These are phyloP conservation scores for Dryoscopus gambensis DNA, from an alignment of 2,113 vertebrate species.

Conservation along the genomic window DNA sequence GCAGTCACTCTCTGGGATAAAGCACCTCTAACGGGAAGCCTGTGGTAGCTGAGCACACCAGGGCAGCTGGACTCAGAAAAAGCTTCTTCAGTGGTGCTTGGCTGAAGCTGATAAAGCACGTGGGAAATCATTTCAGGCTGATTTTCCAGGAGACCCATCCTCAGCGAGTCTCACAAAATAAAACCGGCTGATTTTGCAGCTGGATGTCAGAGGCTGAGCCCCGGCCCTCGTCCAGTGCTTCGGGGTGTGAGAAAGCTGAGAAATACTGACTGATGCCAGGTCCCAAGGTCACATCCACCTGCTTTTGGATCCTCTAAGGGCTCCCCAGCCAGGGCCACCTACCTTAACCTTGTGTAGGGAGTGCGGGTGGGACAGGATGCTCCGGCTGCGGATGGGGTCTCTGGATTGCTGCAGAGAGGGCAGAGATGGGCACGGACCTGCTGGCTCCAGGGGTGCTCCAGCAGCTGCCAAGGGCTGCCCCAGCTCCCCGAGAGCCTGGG, in stretches of 20 bases:
- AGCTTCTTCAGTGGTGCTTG: background rate
- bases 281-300: background rate
- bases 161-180: background rate
- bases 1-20: background rate
- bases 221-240: rapidly evolving
- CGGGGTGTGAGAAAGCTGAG: background rate
- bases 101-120: background rate
- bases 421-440: rapidly evolving
- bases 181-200: background rate
- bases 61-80: background rate
- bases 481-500: background rate
- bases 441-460: background rate
- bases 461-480: background rate
- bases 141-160: background rate
- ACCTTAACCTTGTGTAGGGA: conserved; percentile 61
- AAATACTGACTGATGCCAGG: rapidly evolving
- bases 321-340: background rate
- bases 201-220: background rate
- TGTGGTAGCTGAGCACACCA: background rate
- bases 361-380: conserved; percentile 57
- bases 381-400: conserved; percentile 64
- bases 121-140: background rate
- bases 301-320: background rate
- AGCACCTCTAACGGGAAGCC: background rate
- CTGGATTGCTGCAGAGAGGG: conserved; percentile 63